These are phyloP conservation scores for Lottia gigantea DNA, from an alignment of 2,888 invertebrate species.

Conservation along the genomic window DNA sequence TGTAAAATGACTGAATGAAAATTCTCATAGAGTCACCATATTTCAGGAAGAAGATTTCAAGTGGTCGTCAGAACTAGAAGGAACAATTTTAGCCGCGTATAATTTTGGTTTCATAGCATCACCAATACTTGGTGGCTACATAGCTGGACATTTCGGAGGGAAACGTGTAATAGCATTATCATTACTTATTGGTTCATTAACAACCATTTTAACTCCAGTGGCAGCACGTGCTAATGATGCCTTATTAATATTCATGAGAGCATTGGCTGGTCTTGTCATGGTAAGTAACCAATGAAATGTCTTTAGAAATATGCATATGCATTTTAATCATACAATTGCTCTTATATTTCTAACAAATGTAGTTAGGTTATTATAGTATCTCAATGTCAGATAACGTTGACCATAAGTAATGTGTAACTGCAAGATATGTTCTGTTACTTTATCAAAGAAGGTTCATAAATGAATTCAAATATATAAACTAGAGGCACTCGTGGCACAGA, in stretches of 20 bases:
- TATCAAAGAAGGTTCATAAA: too few species aligned
- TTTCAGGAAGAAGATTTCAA: constrained; percentile 43
- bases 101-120: constrained; percentile 62
- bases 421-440: too few species aligned
- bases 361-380: too few species aligned
- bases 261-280: constrained; percentile 85
- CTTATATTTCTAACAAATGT: too few species aligned
- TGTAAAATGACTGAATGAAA: too few species aligned
- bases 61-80: constrained; percentile 55
- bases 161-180: constrained; percentile 85
- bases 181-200: constrained; percentile 82
- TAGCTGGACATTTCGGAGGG: constrained; percentile 86
- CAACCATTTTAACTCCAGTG: constrained; percentile 83
- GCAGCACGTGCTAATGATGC: constrained; percentile 77
- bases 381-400: too few species aligned
- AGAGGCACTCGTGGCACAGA: too few species aligned
- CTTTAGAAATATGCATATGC: too few species aligned
- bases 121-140: constrained; percentile 60
- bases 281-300: constrained; percentile 66
- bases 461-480: too few species aligned
- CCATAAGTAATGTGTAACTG: too few species aligned
- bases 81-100: constrained; percentile 58
- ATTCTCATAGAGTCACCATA: too few species aligned
- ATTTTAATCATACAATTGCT: too few species aligned
- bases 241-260: constrained; percentile 78